phyloP scores from a whole-genome alignment of 2,797 vertebrate species.

The Anas acuta region DNA sequence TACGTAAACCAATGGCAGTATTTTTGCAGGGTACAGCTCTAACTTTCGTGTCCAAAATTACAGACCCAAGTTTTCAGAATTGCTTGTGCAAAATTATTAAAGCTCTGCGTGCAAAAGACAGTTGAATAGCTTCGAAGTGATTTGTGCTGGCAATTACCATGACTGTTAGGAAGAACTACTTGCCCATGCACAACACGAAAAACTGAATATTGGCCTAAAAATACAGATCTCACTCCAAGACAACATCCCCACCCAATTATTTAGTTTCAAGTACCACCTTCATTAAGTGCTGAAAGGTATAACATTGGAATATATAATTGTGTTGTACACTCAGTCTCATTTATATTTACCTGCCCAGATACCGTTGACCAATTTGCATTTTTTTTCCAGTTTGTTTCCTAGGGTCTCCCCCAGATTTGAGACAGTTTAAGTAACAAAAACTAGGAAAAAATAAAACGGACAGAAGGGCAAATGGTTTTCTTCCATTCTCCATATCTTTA shows the following conservation, averaged over 20 bases:
- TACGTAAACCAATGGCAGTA: conserved; percentile 16
- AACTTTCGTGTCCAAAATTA: neutral
- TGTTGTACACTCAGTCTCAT: neutral
- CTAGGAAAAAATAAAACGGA: neutral
- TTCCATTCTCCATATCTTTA: neutral
- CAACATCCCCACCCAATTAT: neutral
- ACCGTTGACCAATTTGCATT: neutral
- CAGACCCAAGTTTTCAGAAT: neutral
- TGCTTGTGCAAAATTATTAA: neutral
- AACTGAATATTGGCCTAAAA: neutral
- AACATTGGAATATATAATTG: neutral
- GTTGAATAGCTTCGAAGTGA: neutral
- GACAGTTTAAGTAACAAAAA: neutral
- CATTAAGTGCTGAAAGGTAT: neutral
- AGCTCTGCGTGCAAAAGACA: neutral
- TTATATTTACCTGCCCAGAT: neutral
- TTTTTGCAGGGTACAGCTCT: neutral
- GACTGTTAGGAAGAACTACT: neutral
- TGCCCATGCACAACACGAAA: neutral
- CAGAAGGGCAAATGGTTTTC: neutral
- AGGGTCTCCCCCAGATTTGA: neutral
- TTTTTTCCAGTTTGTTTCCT: neutral
- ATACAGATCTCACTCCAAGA: neutral
- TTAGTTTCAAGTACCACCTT: neutral
- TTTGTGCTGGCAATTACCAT: neutral